Evolutionary conservation across 2,797 vertebrate genomes (phyloP).

Genomic region (Sebastes umbrosus): DNA sequence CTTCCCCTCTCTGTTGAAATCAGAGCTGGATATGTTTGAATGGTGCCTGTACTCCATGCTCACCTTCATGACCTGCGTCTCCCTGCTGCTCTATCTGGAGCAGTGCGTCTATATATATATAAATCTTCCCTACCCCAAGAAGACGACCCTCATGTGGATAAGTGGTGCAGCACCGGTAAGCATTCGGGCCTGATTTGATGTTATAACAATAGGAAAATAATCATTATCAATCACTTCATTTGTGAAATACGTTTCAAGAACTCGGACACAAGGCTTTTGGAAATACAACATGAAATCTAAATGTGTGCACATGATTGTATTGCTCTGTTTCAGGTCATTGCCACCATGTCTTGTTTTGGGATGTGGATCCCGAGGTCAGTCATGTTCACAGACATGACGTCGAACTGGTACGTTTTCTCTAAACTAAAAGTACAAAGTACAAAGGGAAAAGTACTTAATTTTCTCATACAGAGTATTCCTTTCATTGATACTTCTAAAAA

Average conservation of each 20-base stretch:
- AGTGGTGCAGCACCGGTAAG: conserved; percentile 89
- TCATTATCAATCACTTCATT: not conserved
- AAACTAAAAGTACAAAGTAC: not conserved
- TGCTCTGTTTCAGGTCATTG: conserved; percentile 81
- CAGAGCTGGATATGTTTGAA: conserved; percentile 85
- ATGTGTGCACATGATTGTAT: not conserved
- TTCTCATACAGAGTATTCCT: not conserved
- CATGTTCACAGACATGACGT: conserved; percentile 90
- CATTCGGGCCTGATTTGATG: not conserved
- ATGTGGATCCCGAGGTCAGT: conserved; percentile 90
- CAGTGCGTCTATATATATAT: conserved; percentile 85
- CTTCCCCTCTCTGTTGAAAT: not conserved
- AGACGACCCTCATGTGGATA: conserved; percentile 88
- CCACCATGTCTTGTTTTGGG: conserved; percentile 87
- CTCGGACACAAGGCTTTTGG: not conserved
- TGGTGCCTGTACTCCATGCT: conserved; percentile 82
- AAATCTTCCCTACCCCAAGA: conserved; percentile 83
- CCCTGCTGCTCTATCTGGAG: conserved; percentile 86
- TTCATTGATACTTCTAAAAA: not conserved
- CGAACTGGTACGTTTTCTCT: conserved; percentile 81
- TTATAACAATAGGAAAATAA: not conserved
- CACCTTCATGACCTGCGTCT: conserved; percentile 84
- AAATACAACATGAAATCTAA: not conserved
- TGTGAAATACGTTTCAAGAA: not conserved
- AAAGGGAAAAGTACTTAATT: not conserved